Evolutionary conservation across 2,113 vertebrate genomes (phyloP), one percentile per base, ranked within the genome.

Genomic region (Paradisaea rubra): DNA sequence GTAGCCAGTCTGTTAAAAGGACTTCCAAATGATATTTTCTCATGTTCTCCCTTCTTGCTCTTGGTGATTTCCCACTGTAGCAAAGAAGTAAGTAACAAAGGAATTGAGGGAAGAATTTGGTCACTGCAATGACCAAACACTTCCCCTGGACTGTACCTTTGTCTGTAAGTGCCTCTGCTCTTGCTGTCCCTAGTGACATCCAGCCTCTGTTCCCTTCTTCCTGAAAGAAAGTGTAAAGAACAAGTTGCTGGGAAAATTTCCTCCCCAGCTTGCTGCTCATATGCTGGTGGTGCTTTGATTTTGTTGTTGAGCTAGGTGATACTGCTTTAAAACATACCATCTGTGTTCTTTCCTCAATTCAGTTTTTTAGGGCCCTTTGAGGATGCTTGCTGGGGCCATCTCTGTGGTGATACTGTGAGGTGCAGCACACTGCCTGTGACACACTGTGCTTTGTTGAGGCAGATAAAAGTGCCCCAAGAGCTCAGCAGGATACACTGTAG

Each of bases 151-250:
- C 14, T 56, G 6, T n/a, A 45, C 18, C 13, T 88, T 56, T 80
- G 15, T 64, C 56, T 31, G 8, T 28, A 64, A 33, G 20, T 4
- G 2, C 42, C 25, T 73, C 35, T 0, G 0, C 15, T 81, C 11
- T 19, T 52, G 27, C 33, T 76, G 23, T 39, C 23, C 5, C 30
- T 33, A 25, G 41, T 19, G 30, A 63, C 35, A 71, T 39, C 13
- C 35, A 88, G 14, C 45, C 30, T 79, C 47, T 42, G 13, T 54
- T 73, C 18, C 21, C 24, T 47, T 11, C 57, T 71, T 70, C 5
- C 28, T 79, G n/a, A 52, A 44, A 65, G 17, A 52, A 44, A 65
- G 17, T 16, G 20, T 35, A 74, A 64, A 61, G 30, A 30, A 53
- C 19, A 53, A 37, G 9, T 33, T 76, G 15, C 21, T 56, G 10